Evolutionary conservation across 2,888 invertebrate species (phyloP).

Genomic region (Pseudococcus viburni): DNA sequence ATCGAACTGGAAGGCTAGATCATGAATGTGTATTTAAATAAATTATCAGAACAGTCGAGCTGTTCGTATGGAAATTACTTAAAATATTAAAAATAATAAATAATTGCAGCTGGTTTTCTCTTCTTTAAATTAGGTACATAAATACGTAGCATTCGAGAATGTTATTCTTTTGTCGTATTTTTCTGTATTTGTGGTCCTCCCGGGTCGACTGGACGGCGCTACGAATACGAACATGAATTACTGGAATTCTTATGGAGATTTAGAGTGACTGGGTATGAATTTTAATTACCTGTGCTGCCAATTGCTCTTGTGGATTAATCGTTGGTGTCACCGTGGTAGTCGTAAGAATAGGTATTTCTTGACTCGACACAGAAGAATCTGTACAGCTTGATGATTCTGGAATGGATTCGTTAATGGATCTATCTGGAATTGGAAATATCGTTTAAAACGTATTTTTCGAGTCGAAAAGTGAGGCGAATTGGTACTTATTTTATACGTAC

Average conservation of each 20-base stretch:
- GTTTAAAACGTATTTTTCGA: neutral
- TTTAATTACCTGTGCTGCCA: conserved; percentile 51
- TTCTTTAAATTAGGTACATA: neutral
- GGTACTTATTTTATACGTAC: neutral
- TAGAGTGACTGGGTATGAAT: neutral
- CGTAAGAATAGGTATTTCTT: conserved; percentile 18
- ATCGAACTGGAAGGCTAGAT: conserved; percentile 5
- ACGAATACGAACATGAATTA: neutral
- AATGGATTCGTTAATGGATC: conserved; percentile 62
- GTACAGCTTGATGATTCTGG: conserved; percentile 59
- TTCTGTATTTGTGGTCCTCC: conserved; percentile 38
- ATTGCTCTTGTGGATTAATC: conserved; percentile 39
- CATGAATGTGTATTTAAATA: neutral
- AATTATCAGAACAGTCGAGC: neutral
- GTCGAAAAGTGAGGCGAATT: neutral
- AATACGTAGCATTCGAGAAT: neutral
- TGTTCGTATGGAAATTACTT: neutral
- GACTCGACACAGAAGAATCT: conserved; percentile 27
- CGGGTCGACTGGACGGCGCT: conserved; percentile 55
- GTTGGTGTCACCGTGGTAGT: conserved; percentile 27
- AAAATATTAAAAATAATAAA: neutral
- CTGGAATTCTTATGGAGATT: neutral
- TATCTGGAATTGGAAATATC: neutral
- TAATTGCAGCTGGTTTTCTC: neutral
- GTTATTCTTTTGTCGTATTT: neutral